Evolutionary conservation across 1,140 invertebrate species (phyloP).

Genomic region (Neotoxoptera formosana): DNA sequence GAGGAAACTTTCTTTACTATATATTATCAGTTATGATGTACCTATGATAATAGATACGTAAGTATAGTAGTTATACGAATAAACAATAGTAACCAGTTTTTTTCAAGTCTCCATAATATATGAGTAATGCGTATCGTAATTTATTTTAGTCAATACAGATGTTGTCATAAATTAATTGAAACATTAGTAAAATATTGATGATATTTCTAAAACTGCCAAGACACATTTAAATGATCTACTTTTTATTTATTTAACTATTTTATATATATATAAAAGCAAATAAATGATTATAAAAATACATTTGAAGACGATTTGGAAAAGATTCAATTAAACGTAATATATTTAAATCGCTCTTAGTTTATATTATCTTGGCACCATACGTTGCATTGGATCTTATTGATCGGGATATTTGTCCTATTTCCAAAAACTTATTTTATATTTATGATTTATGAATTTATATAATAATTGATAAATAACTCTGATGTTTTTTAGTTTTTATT

Average conservation of each 20-base stretch:
- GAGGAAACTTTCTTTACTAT: too few species aligned
- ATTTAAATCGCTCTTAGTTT: neutral
- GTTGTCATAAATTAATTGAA: neutral
- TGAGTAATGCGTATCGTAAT: neutral
- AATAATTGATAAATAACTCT: too few species aligned
- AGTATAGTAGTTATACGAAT: too few species aligned
- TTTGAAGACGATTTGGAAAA: neutral
- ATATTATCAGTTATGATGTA: too few species aligned
- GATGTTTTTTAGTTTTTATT: too few species aligned
- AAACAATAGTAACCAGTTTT: too few species aligned
- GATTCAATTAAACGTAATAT: neutral
- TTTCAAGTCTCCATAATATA: neutral
- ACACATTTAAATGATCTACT: neutral
- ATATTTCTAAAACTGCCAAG: neutral
- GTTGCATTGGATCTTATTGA: slow-evolving; percentile 5
- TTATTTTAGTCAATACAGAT: neutral
- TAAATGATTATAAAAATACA: neutral
- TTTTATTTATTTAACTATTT: neutral
- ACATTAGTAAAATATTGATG: neutral
- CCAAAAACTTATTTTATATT: neutral
- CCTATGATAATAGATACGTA: too few species aligned
- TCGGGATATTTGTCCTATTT: neutral
- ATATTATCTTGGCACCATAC: neutral
- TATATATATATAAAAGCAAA: neutral
- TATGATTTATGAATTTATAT: too few species aligned